Percentiles rank a stretch among this genome's conserved stretches.
Conservation (phyloP, 53 echinoderm and acorn worm genomes). For the Crossaster papposus region DNA sequence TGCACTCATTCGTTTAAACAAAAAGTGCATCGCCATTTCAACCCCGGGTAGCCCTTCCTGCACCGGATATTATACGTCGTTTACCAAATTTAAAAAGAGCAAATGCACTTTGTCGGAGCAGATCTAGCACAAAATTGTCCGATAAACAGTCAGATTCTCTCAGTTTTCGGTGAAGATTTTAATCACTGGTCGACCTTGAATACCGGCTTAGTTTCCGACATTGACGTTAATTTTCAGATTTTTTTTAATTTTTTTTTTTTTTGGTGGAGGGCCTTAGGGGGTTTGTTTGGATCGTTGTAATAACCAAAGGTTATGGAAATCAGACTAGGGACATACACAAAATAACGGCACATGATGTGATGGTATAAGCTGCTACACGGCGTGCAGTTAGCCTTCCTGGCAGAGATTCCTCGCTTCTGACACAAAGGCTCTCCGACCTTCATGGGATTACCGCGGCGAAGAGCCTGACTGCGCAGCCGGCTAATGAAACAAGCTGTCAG, state of each 20-base stretch:
- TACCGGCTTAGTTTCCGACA: constrained; percentile 16
- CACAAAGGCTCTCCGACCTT: constrained; percentile 55
- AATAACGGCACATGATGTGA: background rate
- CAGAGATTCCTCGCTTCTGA: constrained; percentile 32
- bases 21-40: constrained; percentile 50
- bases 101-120: constrained; percentile 6
- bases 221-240: constrained; percentile 26
- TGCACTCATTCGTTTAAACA: background rate
- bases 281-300: background rate
- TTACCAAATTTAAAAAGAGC: background rate
- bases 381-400: background rate
- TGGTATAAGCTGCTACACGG: background rate
- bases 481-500: constrained; percentile 62
- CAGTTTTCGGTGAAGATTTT: constrained; percentile 15
- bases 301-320: constrained; percentile 44
- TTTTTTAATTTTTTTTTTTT: too few species aligned
- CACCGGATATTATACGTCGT: background rate
- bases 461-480: constrained; percentile 6
- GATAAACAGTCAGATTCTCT: constrained; percentile 29
- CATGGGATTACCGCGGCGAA: constrained; percentile 29
- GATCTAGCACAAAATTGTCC: background rate
- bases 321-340: background rate
- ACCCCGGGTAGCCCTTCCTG: background rate
- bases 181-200: constrained; percentile 44
- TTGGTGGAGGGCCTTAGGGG: background rate